Evolutionary conservation across 2,113 vertebrate species (phyloP), one percentile per base, ranked within the genome.

Genomic region (Rhadina sibilatrix): DNA sequence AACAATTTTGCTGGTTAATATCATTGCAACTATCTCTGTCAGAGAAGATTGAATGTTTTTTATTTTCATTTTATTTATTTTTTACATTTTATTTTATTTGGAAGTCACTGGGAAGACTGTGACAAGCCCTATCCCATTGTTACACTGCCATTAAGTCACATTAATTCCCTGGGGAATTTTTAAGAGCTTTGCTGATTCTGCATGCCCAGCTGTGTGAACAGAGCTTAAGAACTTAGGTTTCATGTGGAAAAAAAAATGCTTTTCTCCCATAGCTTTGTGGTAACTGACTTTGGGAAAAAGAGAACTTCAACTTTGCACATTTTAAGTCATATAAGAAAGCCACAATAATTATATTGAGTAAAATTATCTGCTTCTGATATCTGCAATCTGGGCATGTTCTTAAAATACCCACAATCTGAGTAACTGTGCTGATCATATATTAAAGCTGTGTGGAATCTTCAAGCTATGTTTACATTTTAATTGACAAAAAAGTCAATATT

Each of bases 121-220:
- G 86, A 87, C 65, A 90, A 92, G n/a, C 49, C 24, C 18, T 94
- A 71, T 75, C 74, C 83, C 74, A 94, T 60, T 93, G 91, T 91
- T 90, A 85, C 35, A 46, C 15, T 91, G 61, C 68, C 91, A 94
- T 86, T 95, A 94, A 92, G n/a, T 94, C 82, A 85, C 78, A 93
- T 49, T 56, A 75, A 49, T 81, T 91, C 94, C 80, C 46, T 22
- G 22, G 38, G 90, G 87, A 95, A 96, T 93, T 92, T 86, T 91
- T 97, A 90, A 97, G 94, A 97, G 93, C 93, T 94, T 96, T 96
- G 57, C 91, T 96, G 96, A 97, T 97, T 97, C 89, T 97, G 95
- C 94, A 89, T 97, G 95, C 80, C 52, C 82, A 77, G 82, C 71
- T 91, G 93, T 95, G 94, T 96, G 97, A 97, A 96, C 83, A 93